These are phyloP conservation scores for Cataglyphis albicans DNA, from an alignment of 2,888 invertebrate species.

Conservation along the genomic window DNA sequence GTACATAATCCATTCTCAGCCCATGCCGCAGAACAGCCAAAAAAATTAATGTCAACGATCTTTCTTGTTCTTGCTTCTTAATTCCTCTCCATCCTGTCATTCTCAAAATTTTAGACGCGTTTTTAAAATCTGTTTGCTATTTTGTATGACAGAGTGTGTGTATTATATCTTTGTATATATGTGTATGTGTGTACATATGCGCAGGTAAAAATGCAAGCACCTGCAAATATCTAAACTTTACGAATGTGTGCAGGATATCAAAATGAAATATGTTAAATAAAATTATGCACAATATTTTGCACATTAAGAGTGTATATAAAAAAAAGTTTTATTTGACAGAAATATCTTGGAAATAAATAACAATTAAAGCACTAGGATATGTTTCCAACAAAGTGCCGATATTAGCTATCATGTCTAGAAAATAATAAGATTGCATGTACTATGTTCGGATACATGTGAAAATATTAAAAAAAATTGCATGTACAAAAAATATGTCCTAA, in stretches of 20 bases:
- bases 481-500: background rate
- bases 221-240: slow-evolving; percentile 27
- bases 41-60: slow-evolving; percentile 65
- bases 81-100: slow-evolving; percentile 28
- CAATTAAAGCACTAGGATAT: slow-evolving; percentile 17
- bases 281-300: background rate
- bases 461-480: background rate
- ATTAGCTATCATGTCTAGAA: slow-evolving; percentile 4
- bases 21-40: slow-evolving; percentile 85
- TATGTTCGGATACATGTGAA: slow-evolving; percentile 11
- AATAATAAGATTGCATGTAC: slow-evolving; percentile 10
- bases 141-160: slow-evolving; percentile 46
- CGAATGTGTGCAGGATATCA: slow-evolving; percentile 24
- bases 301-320: background rate
- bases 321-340: slow-evolving; percentile 15
- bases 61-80: slow-evolving; percentile 57
- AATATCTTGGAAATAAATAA: background rate
- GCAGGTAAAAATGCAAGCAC: slow-evolving; percentile 17
- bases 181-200: slow-evolving; percentile 51
- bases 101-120: slow-evolving; percentile 16
- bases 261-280: background rate
- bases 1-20: slow-evolving; percentile 88
- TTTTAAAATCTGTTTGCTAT: slow-evolving; percentile 22
- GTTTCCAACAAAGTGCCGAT: slow-evolving; percentile 37
- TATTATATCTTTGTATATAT: slow-evolving; percentile 57